Base-by-base conservation (phyloP, 2,797 vertebrate species). In the Aselliscus stoliczkanus region DNA sequence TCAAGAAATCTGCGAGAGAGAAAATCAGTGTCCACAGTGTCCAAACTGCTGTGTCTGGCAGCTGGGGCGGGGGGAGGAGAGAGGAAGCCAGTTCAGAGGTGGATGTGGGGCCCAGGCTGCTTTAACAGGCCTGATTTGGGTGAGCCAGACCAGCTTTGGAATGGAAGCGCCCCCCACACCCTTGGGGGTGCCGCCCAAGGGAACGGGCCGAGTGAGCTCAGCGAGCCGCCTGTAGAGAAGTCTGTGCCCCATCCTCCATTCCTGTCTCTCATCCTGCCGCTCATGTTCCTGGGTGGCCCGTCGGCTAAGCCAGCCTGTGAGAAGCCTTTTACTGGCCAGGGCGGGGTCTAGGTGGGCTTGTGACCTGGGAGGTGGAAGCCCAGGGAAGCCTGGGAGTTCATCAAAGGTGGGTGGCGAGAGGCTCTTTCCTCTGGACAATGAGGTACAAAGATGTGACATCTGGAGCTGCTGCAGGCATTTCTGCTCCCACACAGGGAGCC, bases 61-160 rank as follows among this genome's bases (percentile, higher is more conserved):
- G 67, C 31, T 0, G 0, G 42, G 52, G 7, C n/a, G 18, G 2
- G 29, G 29, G 11, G 14, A 2, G 14, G 62, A 7, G 10, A 2
- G 14, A 54, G 11, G 54, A 77, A 54, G 88, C 65, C 18, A 12
- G 56, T 15, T 21, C 7, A 3, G 34, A 60, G n/a, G 54, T 2
- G 29, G 44, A 25, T 10, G 6, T 4, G 2, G 52, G 69, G 69
- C 79, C 85, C 17, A 17, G 58, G 50, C 20, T 0, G 11, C 7
- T 8, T 37, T 50, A 20, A 31, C 52, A 21, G 2, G 4, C 20
- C 47, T 2, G 27, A 50, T 25, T 3, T 34, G 21, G 54, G 83
- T 34, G 56, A 73, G 65, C 21, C 84, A 50, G 18, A 39, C 54
- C 9, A 2, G 65, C 13, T 6, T 8, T 15, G 13, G 18, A 1